Base-by-base conservation (phyloP, 92 coral and sea anemone genomes). In the Epizoanthus ramosus region DNA sequence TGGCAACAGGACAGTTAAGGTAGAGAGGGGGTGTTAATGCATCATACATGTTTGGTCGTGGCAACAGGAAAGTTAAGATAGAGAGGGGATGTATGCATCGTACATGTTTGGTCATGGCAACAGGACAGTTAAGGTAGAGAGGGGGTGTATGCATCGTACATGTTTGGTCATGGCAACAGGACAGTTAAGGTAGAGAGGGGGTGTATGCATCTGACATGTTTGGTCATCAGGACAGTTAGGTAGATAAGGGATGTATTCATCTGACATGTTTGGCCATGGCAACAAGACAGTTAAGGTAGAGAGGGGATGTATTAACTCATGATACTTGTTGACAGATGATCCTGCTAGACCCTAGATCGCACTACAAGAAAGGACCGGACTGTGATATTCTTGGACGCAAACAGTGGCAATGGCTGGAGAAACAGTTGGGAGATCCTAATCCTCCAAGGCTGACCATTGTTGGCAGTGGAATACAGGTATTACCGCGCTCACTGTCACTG, bases 381-480 rank as follows among this genome's bases (percentile, higher is more conserved):
- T 95, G 98, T 88, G 98, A 95, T 75, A 75, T 91, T 73, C 91
- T 95, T 63, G 98, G 98, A 41, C 45, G 64, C 39, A 87, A 84
- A 19, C 98, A 95, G 86, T 95, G 98, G 98, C 75, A 45, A 43
- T 95, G 98, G 98, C 89, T 95, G 10, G 94, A 90, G 68, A 74
- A 47, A 15, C 98, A 95, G 87, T 81, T 95, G 21, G 86, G 82
- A 79, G 94, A 94, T 86, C 71, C 86, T 23, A 81, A 79, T 41
- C 85, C 93, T 12, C 89, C 91, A 9, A 86, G 82, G 37, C 54
- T 95, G 73, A 95, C 98, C 2, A 71, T 95, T 50, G 75, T 95
- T 84, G 95, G 98, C 23, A 95, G 98, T 79, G 98, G 98, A 76
- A 92, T 95, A 31, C 98, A 95, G 93, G 95, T 86, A 24, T 50